Percentiles rank a stretch among this genome's conserved stretches.
Conservation (phyloP, 2,113 vertebrate genomes). For the Antidorcas marsupialis region DNA sequence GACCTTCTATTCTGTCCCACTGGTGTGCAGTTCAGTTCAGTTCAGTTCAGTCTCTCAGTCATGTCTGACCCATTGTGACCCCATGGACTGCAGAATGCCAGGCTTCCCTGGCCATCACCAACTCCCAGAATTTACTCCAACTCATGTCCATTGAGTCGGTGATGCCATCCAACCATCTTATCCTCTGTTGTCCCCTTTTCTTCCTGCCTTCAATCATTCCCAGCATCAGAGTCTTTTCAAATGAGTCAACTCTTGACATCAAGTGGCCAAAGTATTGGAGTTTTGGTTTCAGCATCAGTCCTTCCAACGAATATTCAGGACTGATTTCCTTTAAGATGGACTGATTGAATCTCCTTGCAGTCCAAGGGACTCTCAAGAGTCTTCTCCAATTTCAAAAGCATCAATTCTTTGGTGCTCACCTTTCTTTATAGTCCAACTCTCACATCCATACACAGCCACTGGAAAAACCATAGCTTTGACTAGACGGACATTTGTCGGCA, state of each 20-base stretch:
- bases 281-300: not conserved
- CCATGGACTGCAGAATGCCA: not conserved
- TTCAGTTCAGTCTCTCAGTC: not conserved
- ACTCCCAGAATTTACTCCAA: not conserved
- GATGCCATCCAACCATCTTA: not conserved
- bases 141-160: not conserved
- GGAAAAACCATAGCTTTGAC: not conserved
- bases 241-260: not conserved
- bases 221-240: not conserved
- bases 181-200: not conserved
- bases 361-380: not conserved
- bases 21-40: not conserved
- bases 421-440: not conserved
- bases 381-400: not conserved
- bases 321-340: not conserved
- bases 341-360: not conserved
- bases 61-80: not conserved
- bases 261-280: not conserved
- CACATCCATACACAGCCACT: not conserved
- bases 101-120: not conserved
- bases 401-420: not conserved
- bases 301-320: not conserved
- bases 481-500: fast-evolving
- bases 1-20: not conserved
- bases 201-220: not conserved